Base-by-base conservation (phyloP, 2,113 vertebrate genomes). In the Leuciscus idus region DNA sequence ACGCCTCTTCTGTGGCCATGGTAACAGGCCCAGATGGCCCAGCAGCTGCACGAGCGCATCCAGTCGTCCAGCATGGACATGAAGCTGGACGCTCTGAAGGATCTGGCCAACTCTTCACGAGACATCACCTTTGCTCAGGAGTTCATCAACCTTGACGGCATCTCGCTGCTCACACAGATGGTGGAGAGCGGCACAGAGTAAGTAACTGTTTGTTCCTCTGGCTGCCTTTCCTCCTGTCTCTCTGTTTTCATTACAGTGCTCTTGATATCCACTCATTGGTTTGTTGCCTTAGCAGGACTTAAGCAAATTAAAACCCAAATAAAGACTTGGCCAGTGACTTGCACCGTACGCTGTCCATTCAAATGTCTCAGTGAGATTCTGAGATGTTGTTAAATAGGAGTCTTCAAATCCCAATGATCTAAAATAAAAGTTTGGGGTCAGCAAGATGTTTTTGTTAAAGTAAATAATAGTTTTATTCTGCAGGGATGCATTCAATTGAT, bases 131-230 rank as follows among this genome's bases (percentile, higher is more conserved):
- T 99, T 85, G 98, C 98, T 23, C 97, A 98, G 90, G 98, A 99
- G 92, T 99, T 99, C 90, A 99, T 99, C 90, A 99, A 99, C 93
- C 95, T 99, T 85, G 97, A 99, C 21, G 98, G 98, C 77, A 98
- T 99, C 95, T 98, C 95, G 33, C 95, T 98, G 79, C 96, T 99
- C 85, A 99, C 98, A 0, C 98, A 97, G 93, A 99, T 99, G 98
- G 98, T 99, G 83, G 98, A 99, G 93, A 99, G 98, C 0, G 98
- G 98, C 86, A 98, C 97, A 0, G 98, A 99, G 98, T 99, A 95
- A 97, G 98, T 95, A 11, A 79, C 55, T 78, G 2, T 6, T 82
- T 28, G 52, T 57, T 46, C 9, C 15, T 1, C 33, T 55, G n/a
- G 52, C 74, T 55, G 39, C 64, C 28, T 77, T 62, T 74, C 48